Evolutionary conservation across 2,888 invertebrate species (phyloP), one percentile per base, ranked within the genome.

Genomic region (Megastigmus dorsalis): DNA sequence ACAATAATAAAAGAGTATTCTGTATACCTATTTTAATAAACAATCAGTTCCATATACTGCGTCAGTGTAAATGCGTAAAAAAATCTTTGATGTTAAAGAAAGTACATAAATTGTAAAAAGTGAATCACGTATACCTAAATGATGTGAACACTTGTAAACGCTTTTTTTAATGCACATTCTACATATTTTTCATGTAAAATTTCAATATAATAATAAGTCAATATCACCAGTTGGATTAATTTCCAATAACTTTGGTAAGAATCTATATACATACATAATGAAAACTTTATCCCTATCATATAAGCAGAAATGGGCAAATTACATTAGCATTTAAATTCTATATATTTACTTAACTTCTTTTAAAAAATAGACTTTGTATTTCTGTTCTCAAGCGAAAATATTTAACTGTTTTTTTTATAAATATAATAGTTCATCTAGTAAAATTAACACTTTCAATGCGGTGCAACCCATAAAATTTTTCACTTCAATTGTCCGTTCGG

Each of bases 201-300:
- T 57, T 69, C 5, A 57, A 43, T 69, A 57, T 26, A 23, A 68
- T 62, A 20, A 48, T 48, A 74, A 50, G 62, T 73, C 48, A 59
- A 65, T 67, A 71, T 68, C 52, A 71, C 60, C 54, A 65, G 38
- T 71, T 77, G 63, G 74, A 74, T 67, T 68, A 59, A 76, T 75
- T 75, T 52, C 77, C 69, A 68, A 76, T 80, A 80, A 79, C 81
- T 82, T 82, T 79, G 81, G 79, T 82, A 81, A 76, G 76, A 75
- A 76, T 79, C 75, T 79, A 79, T 78, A 69, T 75, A 72, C 72
- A 66, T 55, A 77, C 72, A 66, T 55, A 77, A 72, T 50, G 20
- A 72, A 68, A 68, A 55, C 33, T 62, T 13, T 48, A 69, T 69
- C 43, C 20, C 45, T 69, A 73, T 72, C 28, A 43, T 43, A 65